Evolutionary conservation across 2,797 vertebrate species (phyloP), one percentile per base, ranked within the genome.

Genomic region (Furcifer pardalis): DNA sequence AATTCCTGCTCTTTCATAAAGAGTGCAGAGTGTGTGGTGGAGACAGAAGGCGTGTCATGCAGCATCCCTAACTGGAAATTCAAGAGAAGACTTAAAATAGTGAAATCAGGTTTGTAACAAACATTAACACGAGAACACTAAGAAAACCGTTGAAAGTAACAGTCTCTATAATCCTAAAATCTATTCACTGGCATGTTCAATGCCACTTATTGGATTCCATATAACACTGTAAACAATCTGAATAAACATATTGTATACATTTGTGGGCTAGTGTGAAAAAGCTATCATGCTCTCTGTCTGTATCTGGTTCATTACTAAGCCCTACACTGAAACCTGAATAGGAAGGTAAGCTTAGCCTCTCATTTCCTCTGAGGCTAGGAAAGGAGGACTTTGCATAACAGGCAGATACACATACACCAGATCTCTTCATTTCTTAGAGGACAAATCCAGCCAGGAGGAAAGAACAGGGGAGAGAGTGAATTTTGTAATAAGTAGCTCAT

Each of bases 1-100:
- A 81, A 87, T 72, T 86, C n/a, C 7, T 85, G 59, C 75, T 84
- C 72, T 25, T 75, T 0, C 62, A 56, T 15, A 66, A 81, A 90
- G 81, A 83, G 63, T 7, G 85, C 60, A 32, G 77, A 66, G n/a
- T 23, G 46, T 23, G 9, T 4, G 0, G 35, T 68, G 13, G 87
- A 1, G 32, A 56, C 59, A 46, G 6, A 3, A 8, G 1, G 78
- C 46, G 65, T 32, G 2, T 17, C 86, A 27, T 8, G 65, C 66
- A 25, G 59, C 4, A 60, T 7, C 60, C 1, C 60, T 76, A 13
- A 40, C 9, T n/a, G 63, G 21, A 63, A 76, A 87, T 37, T 2
- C 44, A 84, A 49, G 65, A 89, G 52, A 52, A 79, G 69, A 79
- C 76, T 86, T 42, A 30, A 87, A n/a, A 62, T 35, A 46, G 0